Evolutionary conservation across 1,140 invertebrate species (phyloP).

Genomic region (Telenomus remus): DNA sequence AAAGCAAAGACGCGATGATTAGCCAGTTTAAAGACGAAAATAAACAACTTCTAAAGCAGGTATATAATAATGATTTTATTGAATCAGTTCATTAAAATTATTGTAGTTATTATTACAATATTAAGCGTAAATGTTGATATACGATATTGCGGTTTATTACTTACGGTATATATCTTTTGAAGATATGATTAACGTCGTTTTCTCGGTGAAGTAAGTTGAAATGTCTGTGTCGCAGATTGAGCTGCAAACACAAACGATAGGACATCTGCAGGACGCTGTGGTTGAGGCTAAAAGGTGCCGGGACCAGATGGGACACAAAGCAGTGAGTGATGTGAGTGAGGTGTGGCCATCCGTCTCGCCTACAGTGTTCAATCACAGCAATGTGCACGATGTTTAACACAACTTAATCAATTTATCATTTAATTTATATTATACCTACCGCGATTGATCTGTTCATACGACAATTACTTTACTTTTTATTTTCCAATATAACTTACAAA

Average conservation of each 20-base stretch:
- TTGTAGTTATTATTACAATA: too few relatives aligned
- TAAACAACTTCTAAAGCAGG: conserved; percentile 66
- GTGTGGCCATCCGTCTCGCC: conserved; percentile 67
- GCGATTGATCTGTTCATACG: too few relatives aligned
- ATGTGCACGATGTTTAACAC: conserved; percentile 74
- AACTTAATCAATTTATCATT: conserved; percentile 7
- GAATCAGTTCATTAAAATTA: too few relatives aligned
- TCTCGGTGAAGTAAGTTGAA: not conserved
- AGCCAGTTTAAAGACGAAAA: conserved; percentile 65
- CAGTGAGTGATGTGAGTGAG: conserved; percentile 70
- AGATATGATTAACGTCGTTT: too few relatives aligned
- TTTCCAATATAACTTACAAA: conserved; percentile 14
- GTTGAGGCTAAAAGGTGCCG: conserved; percentile 70
- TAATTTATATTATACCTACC: too few relatives aligned
- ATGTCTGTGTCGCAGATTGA: conserved; percentile 62
- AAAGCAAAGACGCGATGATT: conserved; percentile 62
- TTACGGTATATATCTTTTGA: too few relatives aligned
- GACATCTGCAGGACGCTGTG: conserved; percentile 69
- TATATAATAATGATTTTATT: conserved; percentile 38
- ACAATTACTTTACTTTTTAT: too few relatives aligned
- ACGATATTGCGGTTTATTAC: too few relatives aligned
- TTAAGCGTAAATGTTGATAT: too few relatives aligned
- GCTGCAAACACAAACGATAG: conserved; percentile 72
- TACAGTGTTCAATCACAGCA: conserved; percentile 68
- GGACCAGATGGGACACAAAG: conserved; percentile 69